Percentiles rank a stretch among this genome's conserved stretches.
These are phyloP conservation scores for Eupelmus urozonus DNA, from an alignment of 2,888 invertebrate genomes.

Conservation along the genomic window DNA sequence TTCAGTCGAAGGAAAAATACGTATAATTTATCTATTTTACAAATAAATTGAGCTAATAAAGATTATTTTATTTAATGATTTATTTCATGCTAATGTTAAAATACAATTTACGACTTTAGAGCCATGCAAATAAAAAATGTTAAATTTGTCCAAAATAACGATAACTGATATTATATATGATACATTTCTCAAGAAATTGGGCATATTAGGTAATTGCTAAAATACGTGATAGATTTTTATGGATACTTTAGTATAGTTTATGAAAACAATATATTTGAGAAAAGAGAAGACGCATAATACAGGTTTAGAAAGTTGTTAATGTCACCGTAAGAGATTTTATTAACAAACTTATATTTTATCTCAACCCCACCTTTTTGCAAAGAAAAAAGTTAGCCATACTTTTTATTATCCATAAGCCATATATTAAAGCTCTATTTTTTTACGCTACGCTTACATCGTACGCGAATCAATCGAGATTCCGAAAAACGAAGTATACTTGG, in stretches of 20 bases:
- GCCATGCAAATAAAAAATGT: no score
- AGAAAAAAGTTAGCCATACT: no score
- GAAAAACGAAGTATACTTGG: conserved; percentile 53
- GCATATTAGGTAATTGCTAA: no score
- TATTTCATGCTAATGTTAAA: no score
- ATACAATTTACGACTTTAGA: no score
- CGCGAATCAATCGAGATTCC: conserved; percentile 50
- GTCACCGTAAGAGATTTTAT: conserved; percentile 33
- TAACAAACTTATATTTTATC: conserved; percentile 14
- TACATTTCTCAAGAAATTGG: no score
- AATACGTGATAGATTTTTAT: no score
- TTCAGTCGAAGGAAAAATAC: neutral
- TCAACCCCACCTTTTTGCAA: no score
- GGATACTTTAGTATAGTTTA: no score
- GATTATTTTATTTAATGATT: neutral
- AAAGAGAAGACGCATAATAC: conserved; percentile 19
- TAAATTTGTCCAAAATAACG: no score
- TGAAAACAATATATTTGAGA: neutral
- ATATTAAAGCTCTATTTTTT: conserved; percentile 32
- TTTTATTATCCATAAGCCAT: conserved; percentile 51
- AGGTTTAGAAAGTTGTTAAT: conserved; percentile 37
- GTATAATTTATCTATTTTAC: conserved; percentile 14
- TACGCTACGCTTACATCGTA: conserved; percentile 26
- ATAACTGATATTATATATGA: no score
- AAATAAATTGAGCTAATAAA: neutral